Base-by-base conservation (phyloP, 2,797 vertebrate species). In the Peromyscus aztecus region DNA sequence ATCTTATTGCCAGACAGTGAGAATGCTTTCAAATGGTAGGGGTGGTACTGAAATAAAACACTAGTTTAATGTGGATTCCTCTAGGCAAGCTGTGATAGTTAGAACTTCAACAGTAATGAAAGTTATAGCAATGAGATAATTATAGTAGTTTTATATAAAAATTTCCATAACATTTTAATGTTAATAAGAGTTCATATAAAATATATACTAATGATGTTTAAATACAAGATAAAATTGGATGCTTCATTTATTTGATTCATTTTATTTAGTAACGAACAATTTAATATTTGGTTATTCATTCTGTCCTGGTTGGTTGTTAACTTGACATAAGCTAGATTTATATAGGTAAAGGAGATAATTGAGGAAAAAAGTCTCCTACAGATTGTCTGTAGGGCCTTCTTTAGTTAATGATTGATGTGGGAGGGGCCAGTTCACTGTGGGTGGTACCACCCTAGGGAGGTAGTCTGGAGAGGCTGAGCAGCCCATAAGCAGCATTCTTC, bases 191-290 rank as follows among this genome's bases (percentile, higher is more conserved):
- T 91, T 84, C 86, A 95, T 67, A 55, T 57, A 94, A 91, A 94
- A 86, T 69, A 17, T 37, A 95, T 4, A 91, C 43, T 90, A 95
- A 86, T 91, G 21, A 92, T 80, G n/a, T 34, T 87, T 43, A 96
- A 95, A 88, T 73, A 59, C 4, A 92, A 97, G 90, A 88, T 40
- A 91, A 83, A 86, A 46, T 52, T 49, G n/a, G 14, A 92, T 65
- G 9, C n/a, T 78, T 94, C 69, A 71, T 85, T 94, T 93, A 85
- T 46, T 78, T 92, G 89, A 73, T 63, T 96, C 49, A 63, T 84
- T 96, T 89, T 82, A 95, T 49, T 80, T 89, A 95, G 40, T 43
- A 77, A 67, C 1, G 21, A 71, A 6, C 61, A 94, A 75, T 63
- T 40, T 96, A 49, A 69, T 93, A 43, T 16, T 78, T 85, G 23